These are phyloP conservation scores for Stictonetta naevosa DNA, from an alignment of 2,113 vertebrate species.

Conservation along the genomic window DNA sequence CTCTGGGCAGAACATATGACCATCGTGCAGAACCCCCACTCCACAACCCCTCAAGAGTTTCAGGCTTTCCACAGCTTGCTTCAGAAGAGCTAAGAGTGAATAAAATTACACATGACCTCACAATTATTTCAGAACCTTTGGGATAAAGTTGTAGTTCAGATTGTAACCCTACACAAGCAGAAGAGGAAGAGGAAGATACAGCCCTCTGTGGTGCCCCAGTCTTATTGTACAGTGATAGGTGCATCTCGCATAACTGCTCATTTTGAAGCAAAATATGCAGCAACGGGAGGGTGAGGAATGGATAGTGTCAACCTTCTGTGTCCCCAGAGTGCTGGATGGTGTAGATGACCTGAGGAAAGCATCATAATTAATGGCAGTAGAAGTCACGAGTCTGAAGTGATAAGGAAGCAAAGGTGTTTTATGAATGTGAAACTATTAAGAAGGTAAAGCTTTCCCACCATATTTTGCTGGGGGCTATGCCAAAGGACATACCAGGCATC, in stretches of 20 bases:
- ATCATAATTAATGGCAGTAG: neutral
- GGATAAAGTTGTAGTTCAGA: neutral
- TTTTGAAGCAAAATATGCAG: neutral
- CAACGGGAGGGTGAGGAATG: neutral
- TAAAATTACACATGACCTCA: neutral
- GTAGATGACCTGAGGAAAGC: neutral
- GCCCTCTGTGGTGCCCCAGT: neutral
- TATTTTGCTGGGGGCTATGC: neutral
- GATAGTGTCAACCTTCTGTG: neutral
- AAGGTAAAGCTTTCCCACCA: neutral
- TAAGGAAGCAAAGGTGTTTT: neutral
- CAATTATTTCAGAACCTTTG: neutral
- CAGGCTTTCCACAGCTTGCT: neutral
- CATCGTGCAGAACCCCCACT: neutral
- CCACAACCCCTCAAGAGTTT: neutral
- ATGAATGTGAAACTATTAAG: neutral
- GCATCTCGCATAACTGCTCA: neutral
- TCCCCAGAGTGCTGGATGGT: neutral
- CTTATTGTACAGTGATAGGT: fast-evolving
- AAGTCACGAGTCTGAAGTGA: fast-evolving
- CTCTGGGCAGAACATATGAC: neutral
- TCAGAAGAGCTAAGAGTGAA: neutral
- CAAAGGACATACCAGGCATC: neutral
- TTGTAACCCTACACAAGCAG: fast-evolving
- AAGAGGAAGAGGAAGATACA: fast-evolving